Evolutionary conservation across 2,888 invertebrate species (phyloP).

Genomic region (Euplexia lucipara): DNA sequence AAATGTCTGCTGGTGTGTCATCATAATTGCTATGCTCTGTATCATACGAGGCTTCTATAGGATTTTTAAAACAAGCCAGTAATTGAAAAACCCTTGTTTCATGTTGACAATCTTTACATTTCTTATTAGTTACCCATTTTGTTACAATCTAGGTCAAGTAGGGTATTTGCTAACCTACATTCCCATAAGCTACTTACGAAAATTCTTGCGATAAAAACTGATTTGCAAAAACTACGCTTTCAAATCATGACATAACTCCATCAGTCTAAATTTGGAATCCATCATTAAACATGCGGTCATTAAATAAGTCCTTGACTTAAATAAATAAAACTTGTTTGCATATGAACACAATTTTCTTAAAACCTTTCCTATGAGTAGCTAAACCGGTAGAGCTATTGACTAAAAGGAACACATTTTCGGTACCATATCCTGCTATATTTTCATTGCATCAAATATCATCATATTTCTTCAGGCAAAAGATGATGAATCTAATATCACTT

Average conservation of each 20-base stretch:
- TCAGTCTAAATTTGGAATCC: not conserved
- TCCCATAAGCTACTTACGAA: not conserved
- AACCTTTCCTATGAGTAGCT: not conserved
- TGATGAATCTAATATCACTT: no score
- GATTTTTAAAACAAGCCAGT: not conserved
- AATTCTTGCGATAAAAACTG: not conserved
- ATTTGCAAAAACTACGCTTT: not conserved
- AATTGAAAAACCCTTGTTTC: no score
- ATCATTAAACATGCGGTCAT: not conserved
- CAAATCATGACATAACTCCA: not conserved
- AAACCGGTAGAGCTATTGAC: not conserved
- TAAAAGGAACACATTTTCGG: no score
- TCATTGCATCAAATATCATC: no score
- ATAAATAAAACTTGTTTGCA: not conserved
- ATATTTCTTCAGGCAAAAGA: no score
- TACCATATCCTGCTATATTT: no score
- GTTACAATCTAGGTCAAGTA: no score
- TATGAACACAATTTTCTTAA: not conserved
- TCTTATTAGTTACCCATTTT: no score
- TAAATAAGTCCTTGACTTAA: constrained; percentile 4
- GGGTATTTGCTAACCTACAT: no score
- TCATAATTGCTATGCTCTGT: not conserved
- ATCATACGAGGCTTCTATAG: not conserved
- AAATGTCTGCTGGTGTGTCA: not conserved
- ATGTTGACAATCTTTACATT: no score